Conservation (phyloP, 1,140 invertebrate genomes). For the Musca vetustissima region DNA sequence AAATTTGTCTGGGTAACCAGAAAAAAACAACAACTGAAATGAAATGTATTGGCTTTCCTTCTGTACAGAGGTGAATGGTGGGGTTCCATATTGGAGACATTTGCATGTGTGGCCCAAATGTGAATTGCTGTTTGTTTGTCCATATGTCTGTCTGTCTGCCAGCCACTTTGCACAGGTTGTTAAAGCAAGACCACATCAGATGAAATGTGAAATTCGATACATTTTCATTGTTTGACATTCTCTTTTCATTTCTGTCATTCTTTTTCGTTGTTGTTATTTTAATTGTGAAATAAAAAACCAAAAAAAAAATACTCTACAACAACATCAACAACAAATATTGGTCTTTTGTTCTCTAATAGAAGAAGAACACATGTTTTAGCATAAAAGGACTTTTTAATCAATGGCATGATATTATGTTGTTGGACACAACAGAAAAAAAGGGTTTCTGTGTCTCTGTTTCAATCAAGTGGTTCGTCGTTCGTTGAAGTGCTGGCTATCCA, state of each 20-base stretch:
- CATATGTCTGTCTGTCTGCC: not conserved
- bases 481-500: no score
- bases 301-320: not conserved
- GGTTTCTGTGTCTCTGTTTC: not conserved
- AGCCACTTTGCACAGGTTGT: no score
- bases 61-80: no score
- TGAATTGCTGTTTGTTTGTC: not conserved
- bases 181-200: no score
- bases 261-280: not conserved
- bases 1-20: no score
- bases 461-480: constrained; percentile 8
- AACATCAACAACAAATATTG: not conserved
- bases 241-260: no score
- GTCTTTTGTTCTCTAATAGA: not conserved
- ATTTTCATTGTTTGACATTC: constrained; percentile 3
- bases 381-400: constrained; percentile 6
- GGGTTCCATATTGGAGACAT: no score
- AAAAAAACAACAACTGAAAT: no score
- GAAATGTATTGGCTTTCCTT: no score
- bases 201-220: constrained; percentile 7
- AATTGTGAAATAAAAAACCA: no score
- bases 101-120: no score
- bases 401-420: no score
- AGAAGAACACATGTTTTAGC: constrained; percentile 16
- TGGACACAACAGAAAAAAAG: not conserved